A percentile compares a stretch with the other conserved stretches of the same genome.
Evolutionary conservation across 1,140 invertebrate genomes (phyloP).

Genomic region (Condylostylus longicornis): DNA sequence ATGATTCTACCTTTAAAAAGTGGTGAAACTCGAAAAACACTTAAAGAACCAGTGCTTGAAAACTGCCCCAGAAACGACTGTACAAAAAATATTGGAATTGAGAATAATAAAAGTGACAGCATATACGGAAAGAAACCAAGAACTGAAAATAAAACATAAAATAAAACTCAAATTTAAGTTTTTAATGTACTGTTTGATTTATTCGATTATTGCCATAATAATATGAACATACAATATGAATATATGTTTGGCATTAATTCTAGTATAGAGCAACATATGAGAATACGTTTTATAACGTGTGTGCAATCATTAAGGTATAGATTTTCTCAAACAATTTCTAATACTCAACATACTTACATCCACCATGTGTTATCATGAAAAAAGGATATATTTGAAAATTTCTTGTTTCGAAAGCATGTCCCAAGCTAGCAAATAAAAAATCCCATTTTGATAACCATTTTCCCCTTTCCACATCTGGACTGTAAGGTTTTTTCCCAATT

Average conservation of each 20-base stretch:
- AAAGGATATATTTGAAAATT: slow-evolving; percentile 7
- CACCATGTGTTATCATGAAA: neutral
- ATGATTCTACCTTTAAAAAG: slow-evolving; percentile 28
- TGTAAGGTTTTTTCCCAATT: slow-evolving; percentile 19
- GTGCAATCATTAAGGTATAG: too few species aligned
- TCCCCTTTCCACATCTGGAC: slow-evolving; percentile 19
- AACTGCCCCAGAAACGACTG: slow-evolving; percentile 29
- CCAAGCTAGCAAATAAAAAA: slow-evolving; percentile 19
- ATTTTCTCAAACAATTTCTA: too few species aligned
- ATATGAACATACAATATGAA: too few species aligned
- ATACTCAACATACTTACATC: too few species aligned
- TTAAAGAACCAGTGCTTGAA: slow-evolving; percentile 27
- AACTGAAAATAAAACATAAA: slow-evolving; percentile 11
- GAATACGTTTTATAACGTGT: too few species aligned
- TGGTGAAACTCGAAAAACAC: slow-evolving; percentile 21
- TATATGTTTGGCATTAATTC: too few species aligned
- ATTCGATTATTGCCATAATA: too few species aligned
- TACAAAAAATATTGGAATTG: slow-evolving; percentile 23
- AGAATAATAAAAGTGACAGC: slow-evolving; percentile 17
- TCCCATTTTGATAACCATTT: slow-evolving; percentile 23
- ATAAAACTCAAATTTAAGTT: too few species aligned
- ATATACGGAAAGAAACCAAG: slow-evolving; percentile 16
- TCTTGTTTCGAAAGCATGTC: slow-evolving; percentile 20
- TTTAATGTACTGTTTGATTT: too few species aligned
- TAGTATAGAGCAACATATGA: too few species aligned